Percentiles rank a stretch among this genome's conserved stretches.
Evolutionary conservation across 2,888 invertebrate species (phyloP).

Genomic region (Drosophila nr. fundita): DNA sequence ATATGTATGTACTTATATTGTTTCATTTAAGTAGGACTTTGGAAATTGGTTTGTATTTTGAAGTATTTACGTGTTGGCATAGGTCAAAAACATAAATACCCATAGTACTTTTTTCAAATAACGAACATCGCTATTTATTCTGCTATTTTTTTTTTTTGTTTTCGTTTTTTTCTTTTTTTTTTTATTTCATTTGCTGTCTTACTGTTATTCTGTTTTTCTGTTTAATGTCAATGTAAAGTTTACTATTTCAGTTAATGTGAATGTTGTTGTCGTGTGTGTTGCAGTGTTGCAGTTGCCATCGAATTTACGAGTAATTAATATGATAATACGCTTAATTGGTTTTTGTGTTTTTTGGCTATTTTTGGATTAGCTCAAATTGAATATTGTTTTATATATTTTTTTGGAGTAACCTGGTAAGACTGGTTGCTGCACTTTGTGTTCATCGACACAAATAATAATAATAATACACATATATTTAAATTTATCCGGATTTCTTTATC

Average conservation of each 20-base stretch:
- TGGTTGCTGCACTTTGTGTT: constrained; percentile 15
- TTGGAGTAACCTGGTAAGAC: constrained; percentile 9
- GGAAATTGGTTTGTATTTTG: constrained; percentile 23
- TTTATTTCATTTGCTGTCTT: constrained; percentile 8
- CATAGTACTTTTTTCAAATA: constrained; percentile 23
- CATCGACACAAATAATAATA: constrained; percentile 27
- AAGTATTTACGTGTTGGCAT: constrained; percentile 13
- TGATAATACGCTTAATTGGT: constrained; percentile 31
- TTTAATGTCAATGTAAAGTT: constrained; percentile 2
- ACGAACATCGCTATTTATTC: constrained; percentile 21
- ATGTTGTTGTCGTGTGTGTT: constrained; percentile 13
- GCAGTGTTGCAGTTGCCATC: constrained; percentile 12
- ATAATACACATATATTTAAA: constrained; percentile 8
- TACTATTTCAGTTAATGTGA: constrained; percentile 17
- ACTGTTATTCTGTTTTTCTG: constrained; percentile 9
- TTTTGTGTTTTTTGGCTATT: constrained; percentile 28
- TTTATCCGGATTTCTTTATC: constrained; percentile 1
- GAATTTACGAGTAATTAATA: constrained; percentile 20
- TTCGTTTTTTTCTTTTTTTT: not conserved
- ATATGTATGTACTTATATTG: constrained; percentile 44
- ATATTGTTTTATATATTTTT: constrained; percentile 20
- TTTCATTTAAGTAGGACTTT: constrained; percentile 44
- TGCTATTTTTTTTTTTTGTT: constrained; percentile 2
- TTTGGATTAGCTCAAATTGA: constrained; percentile 42
- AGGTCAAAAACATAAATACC: constrained; percentile 38